A percentile compares a stretch with the other conserved stretches of the same genome.
Conservation (phyloP, 35 echinoderm and acorn worm genomes). For the Apostichopus californicus region DNA sequence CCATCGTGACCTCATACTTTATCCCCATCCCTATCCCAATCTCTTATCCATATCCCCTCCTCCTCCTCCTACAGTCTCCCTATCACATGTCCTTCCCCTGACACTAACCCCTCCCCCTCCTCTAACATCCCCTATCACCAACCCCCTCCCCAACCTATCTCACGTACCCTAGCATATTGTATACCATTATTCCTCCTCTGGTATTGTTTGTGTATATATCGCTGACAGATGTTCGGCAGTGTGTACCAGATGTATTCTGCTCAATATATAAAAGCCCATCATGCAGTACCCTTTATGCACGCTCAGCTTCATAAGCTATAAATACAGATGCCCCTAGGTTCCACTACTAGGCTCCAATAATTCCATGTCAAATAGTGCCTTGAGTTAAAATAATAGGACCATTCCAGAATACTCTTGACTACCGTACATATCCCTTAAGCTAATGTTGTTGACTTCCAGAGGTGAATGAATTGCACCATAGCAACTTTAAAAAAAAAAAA, state of each 20-base stretch:
- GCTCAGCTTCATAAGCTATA: not conserved
- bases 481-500: not conserved
- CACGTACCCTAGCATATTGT: not conserved
- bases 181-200: too few relatives aligned
- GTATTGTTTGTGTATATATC: not conserved
- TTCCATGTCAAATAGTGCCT: not conserved
- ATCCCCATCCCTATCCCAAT: too few relatives aligned
- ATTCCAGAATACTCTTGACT: conserved; percentile 8
- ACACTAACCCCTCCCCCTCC: too few relatives aligned
- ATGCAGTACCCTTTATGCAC: not conserved
- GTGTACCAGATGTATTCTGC: not conserved
- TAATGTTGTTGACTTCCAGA: conserved; percentile 34
- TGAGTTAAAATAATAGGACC: not conserved
- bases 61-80: not conserved
- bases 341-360: not conserved
- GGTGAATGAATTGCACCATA: conserved; percentile 27
- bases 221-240: not conserved
- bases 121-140: not conserved
- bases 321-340: conserved; percentile 3
- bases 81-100: not conserved
- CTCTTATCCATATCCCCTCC: not conserved
- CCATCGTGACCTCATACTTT: too few relatives aligned
- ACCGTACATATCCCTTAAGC: not conserved
- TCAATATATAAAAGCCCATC: too few relatives aligned
- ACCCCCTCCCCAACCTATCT: not conserved